These are phyloP conservation scores for Andrena fulva DNA, from an alignment of 2,888 invertebrate genomes.

Conservation along the genomic window DNA sequence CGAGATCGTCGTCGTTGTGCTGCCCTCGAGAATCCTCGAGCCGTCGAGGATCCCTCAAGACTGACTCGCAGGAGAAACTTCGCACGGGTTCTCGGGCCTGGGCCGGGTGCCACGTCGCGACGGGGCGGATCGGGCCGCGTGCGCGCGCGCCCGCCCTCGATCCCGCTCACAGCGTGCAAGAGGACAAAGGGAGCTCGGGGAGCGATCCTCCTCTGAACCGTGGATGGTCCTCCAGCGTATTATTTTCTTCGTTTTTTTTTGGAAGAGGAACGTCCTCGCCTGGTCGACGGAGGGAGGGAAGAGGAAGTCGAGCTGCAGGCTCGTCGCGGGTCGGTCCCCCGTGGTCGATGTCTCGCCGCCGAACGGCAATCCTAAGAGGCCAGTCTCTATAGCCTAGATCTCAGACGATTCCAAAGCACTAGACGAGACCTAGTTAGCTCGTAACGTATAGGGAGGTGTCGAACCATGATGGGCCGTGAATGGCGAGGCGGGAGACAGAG, in stretches of 20 bases:
- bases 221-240: conserved; percentile 39
- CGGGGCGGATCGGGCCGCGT: conserved; percentile 21
- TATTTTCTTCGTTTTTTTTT: neutral
- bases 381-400: conserved; percentile 74
- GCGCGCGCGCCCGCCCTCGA: conserved; percentile 24
- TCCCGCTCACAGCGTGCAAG: conserved; percentile 14
- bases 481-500: neutral
- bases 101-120: conserved; percentile 39
- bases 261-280: conserved; percentile 20
- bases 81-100: conserved; percentile 50
- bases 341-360: conserved; percentile 36
- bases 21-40: conserved; percentile 68
- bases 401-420: conserved; percentile 74
- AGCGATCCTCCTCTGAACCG: conserved; percentile 18
- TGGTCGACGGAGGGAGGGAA: conserved; percentile 5
- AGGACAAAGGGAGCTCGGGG: conserved; percentile 16
- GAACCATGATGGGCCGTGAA: conserved; percentile 6
- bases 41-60: conserved; percentile 80
- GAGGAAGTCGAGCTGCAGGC: neutral
- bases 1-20: conserved; percentile 36
- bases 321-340: conserved; percentile 47
- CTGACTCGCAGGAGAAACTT: conserved; percentile 80
- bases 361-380: conserved; percentile 67
- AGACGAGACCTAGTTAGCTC: conserved; percentile 39
- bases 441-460: conserved; percentile 11